phyloP scores from a whole-genome alignment of 2,797 vertebrate genomes.

The Tadarida brasiliensis region DNA sequence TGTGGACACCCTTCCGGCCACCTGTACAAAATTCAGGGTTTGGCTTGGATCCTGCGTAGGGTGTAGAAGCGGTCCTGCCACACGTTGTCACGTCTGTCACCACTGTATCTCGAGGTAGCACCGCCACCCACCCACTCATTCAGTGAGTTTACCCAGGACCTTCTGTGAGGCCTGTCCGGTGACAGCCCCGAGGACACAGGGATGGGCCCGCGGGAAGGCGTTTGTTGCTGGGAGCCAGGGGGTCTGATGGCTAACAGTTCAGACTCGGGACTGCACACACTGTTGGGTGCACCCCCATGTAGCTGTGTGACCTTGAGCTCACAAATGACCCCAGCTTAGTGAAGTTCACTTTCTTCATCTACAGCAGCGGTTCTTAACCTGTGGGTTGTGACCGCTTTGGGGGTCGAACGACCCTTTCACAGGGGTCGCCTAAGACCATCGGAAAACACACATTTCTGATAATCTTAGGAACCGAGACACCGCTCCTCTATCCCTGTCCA shows the following conservation, averaged over 20 bases:
- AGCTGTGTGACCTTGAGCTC: background rate
- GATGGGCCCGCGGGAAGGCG: background rate
- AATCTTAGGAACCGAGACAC: too few species aligned
- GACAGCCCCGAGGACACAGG: background rate
- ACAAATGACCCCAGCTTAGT: background rate
- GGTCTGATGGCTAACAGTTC: rapidly evolving
- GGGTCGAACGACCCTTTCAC: too few species aligned
- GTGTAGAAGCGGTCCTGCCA: background rate
- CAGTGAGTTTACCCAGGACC: background rate
- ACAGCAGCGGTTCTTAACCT: too few species aligned
- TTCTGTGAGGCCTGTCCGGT: too few species aligned
- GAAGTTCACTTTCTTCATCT: background rate
- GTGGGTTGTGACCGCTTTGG: too few species aligned
- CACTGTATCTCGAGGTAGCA: background rate
- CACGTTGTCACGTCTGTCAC: background rate
- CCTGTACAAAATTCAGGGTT: background rate
- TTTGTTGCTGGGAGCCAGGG: background rate
- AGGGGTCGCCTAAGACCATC: too few species aligned
- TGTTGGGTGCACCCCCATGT: too few species aligned
- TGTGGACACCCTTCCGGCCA: background rate
- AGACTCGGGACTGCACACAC: background rate
- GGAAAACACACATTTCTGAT: too few species aligned
- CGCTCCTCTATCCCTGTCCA: too few species aligned
- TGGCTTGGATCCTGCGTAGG: background rate
- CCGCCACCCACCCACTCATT: background rate